These are phyloP conservation scores for Machimus rusticus DNA, from an alignment of 2,888 invertebrate genomes.

Conservation along the genomic window DNA sequence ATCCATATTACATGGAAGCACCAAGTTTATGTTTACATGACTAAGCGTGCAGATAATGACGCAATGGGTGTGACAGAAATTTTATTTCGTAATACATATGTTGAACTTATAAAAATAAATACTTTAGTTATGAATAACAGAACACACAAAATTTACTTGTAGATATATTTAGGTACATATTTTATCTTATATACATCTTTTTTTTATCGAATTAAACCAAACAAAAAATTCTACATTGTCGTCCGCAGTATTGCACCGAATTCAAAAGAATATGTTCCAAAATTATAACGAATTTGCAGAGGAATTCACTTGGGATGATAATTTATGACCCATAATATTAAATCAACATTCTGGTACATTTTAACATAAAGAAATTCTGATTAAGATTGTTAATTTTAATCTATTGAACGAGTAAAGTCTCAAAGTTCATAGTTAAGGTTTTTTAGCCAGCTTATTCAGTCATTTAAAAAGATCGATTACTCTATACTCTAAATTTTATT, in stretches of 20 bases:
- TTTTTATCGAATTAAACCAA: not conserved
- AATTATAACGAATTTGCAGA: too few species aligned
- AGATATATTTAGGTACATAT: not conserved
- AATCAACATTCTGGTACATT: too few species aligned
- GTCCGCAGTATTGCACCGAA: not conserved
- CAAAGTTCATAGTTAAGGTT: not conserved
- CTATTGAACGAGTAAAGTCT: not conserved
- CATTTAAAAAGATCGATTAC: too few species aligned
- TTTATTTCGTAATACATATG: not conserved
- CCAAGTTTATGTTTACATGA: not conserved
- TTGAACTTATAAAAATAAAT: not conserved
- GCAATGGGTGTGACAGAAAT: not conserved
- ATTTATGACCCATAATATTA: too few species aligned
- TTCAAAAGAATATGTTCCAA: not conserved
- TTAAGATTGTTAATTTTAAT: not conserved
- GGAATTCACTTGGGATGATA: too few species aligned
- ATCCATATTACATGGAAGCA: not conserved
- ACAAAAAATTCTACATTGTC: too few species aligned
- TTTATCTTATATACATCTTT: not conserved
- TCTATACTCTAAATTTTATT: not conserved
- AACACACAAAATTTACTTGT: not conserved
- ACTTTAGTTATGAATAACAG: not conserved
- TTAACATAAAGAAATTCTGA: too few species aligned
- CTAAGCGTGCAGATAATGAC: not conserved
- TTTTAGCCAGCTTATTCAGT: not conserved